Base-by-base conservation (phyloP, 2,113 vertebrate genomes). In the Strigops habroptila region DNA sequence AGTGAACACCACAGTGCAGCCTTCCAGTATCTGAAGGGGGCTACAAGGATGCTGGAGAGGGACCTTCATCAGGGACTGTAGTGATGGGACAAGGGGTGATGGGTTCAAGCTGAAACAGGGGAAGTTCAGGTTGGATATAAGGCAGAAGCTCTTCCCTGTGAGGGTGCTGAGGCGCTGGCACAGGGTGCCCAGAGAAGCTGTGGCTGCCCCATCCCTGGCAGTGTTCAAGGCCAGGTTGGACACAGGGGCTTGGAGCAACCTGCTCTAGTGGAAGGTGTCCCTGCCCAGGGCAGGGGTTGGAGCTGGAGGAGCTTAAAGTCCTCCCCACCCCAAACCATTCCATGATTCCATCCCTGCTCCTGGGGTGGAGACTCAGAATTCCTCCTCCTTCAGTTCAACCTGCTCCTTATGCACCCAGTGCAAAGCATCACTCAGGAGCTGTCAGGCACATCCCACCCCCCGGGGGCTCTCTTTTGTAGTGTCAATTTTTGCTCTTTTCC, bases 1-100 rank as follows among this genome's bases (percentile, higher is more conserved):
- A 8, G 62, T 4, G 1, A 30, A 2, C 37, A 3, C 24, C 21
- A 0, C 1, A 2, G 6, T 19, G 37, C 60, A 14, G 14, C 22
- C 33, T 59, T 59, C 57, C 57, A 59, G 55, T 23, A 21, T 59
- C 33, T n/a, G 33, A 59, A 59, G 21, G 33, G 33, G 57, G 21
- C 57, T 59, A 14, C 21, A 14, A 15, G 57, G 57, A 10, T 59
- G 33, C 57, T 59, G 57, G 14, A 10, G 55, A 59, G 14, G 57
- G 9, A 10, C 55, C n/a, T 59, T n/a, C 21, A 15, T n/a, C 33
- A n/a, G 57, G 33, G 9, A n/a, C 33, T n/a, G 57, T 14, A 59
- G 57, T 3, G 9, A 23, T 23, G n/a, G n/a, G 52, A 30, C 52
- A 53, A 53, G 31, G n/a, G 55, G 55, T 23, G 13, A 59, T 9